phyloP scores from a whole-genome alignment of 2,888 invertebrate genomes.

The Drosophila pegasa region DNA sequence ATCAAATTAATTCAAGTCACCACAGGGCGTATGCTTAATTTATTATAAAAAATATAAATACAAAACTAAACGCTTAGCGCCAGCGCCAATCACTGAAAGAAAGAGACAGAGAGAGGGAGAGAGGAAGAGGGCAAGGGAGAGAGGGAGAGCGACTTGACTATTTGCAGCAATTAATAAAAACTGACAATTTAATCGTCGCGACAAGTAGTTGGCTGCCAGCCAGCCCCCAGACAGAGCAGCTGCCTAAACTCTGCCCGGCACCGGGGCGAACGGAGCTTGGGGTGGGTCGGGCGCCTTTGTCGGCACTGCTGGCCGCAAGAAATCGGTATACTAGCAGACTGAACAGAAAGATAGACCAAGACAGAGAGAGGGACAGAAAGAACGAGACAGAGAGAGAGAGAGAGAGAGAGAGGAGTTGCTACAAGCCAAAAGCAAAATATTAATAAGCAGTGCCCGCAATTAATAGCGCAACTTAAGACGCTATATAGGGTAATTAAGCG shows the following conservation, averaged over 20 bases:
- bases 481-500: slow-evolving; percentile 81
- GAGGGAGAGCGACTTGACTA: slow-evolving; percentile 59
- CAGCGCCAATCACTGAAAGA: slow-evolving; percentile 37
- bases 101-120: slow-evolving; percentile 31
- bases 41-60: slow-evolving; percentile 41
- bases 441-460: slow-evolving; percentile 81
- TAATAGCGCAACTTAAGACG: slow-evolving; percentile 82
- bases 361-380: not conserved
- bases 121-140: slow-evolving; percentile 22
- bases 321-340: slow-evolving; percentile 37
- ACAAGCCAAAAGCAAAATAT: slow-evolving; percentile 70
- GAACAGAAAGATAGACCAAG: not conserved
- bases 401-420: slow-evolving; percentile 19
- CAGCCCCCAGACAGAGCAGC: slow-evolving; percentile 66
- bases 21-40: slow-evolving; percentile 75
- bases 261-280: slow-evolving; percentile 8
- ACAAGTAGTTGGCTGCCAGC: slow-evolving; percentile 81
- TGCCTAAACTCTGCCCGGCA: slow-evolving; percentile 33
- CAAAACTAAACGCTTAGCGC: slow-evolving; percentile 61
- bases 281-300: slow-evolving; percentile 64
- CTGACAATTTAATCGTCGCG: slow-evolving; percentile 83
- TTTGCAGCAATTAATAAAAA: slow-evolving; percentile 83
- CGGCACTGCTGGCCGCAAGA: slow-evolving; percentile 59
- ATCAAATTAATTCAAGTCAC: slow-evolving; percentile 72
- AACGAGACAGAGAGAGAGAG: not conserved